Base-by-base conservation (phyloP, 1,140 invertebrate genomes). In the Argopecten irradians region DNA sequence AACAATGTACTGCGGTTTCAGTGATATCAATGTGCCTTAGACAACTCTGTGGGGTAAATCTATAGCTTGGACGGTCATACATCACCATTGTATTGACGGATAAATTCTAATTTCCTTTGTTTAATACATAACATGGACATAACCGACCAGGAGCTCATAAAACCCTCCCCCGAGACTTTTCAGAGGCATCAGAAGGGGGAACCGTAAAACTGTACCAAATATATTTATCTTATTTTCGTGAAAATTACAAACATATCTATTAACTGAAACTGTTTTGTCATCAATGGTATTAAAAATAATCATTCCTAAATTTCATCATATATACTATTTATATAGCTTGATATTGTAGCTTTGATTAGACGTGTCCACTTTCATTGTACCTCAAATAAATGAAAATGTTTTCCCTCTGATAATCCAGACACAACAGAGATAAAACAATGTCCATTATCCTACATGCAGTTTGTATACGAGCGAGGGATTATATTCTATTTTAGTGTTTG, bases 121-220 rank as follows among this genome's bases (percentile, higher is more conserved):
- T 71, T 71, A 71, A 71, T 71, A 71, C 55, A 71, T 71, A 71
- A 71, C 55, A 71, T 71, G 55, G n/a, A 71, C 55, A 71, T 71
- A 71, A 71, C 55, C 55, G 22, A 71, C 55, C 55, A 71, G 55
- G 55, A 71, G n/a, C n/a, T 11, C 55, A 71, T 71, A 71, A 71
- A 71, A 71, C 55, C 55, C 55, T 71, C 55, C 55, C 55, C 55
- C 55, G 55, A 71, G 55, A 71, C 55, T 71, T 71, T 71, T 28
- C n/a, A n/a, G 55, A n/a, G 55, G 55, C 55, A n/a, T 5, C 55
- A 16, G 5, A 28, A 7, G 55, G 55, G 55, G 55, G 11, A 71
- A 71, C 28, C n/a, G 5, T 28, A 5, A 19, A 16, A 46, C 22
- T 46, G 13, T 16, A 11, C 13, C 43, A 46, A 19, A 46, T 16